These are phyloP conservation scores for Paraplagusia blochii DNA, from an alignment of 2,113 vertebrate genomes.

Conservation along the genomic window DNA sequence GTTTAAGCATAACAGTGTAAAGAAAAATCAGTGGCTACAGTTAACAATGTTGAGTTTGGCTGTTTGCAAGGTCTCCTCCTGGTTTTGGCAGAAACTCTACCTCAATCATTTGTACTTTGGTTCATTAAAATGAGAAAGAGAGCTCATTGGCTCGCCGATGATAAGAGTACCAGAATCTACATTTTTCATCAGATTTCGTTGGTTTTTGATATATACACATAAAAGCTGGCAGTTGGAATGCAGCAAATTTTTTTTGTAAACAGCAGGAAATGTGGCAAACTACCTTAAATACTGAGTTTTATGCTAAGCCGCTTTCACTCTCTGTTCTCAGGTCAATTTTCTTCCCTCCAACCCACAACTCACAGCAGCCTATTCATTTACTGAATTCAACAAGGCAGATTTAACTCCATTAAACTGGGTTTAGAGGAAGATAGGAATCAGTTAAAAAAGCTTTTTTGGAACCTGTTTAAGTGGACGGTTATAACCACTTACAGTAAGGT, in stretches of 20 bases:
- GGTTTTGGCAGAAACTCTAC: not conserved
- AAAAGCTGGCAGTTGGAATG: no score
- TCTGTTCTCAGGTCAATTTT: not conserved
- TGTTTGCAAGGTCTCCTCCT: not conserved
- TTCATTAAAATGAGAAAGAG: not conserved
- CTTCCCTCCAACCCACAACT: not conserved
- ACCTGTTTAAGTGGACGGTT: conserved; percentile 25
- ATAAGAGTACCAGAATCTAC: not conserved
- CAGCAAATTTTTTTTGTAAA: no score
- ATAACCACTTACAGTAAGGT: not conserved
- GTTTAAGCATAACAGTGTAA: not conserved
- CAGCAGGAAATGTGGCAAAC: no score
- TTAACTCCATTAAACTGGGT: conserved; percentile 14
- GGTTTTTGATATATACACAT: not conserved
- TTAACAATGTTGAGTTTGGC: not conserved
- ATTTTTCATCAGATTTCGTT: not conserved
- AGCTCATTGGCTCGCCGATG: not conserved
- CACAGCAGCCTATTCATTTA: conserved; percentile 6
- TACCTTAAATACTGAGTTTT: not conserved
- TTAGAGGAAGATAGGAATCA: conserved; percentile 22
- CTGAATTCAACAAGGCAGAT: conserved; percentile 20
- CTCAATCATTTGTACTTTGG: not conserved
- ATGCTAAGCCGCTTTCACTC: not conserved
- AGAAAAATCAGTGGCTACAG: not conserved
- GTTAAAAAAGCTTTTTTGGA: conserved; percentile 18